Base-by-base conservation (phyloP, 2,888 invertebrate genomes). In the Eristalis intricaria region DNA sequence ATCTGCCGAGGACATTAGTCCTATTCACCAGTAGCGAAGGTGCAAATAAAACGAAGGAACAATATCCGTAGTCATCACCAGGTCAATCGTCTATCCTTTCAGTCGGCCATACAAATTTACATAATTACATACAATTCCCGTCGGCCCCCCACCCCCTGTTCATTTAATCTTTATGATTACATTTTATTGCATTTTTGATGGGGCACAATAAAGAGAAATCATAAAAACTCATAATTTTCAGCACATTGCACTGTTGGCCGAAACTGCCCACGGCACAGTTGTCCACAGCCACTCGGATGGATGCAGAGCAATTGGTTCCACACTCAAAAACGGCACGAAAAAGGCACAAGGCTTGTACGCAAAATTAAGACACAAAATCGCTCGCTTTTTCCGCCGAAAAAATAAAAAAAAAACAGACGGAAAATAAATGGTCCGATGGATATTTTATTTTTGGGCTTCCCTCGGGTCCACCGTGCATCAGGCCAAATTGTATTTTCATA, bases 121-220 rank as follows among this genome's bases (percentile, higher is more conserved):
- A 86, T 82, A 86, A 86, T 86, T 75, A 83, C 86, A 71, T 40
- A 81, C 23, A 58, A 78, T 66, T 61, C 32, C 35, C 13, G 19
- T 29, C 40, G 38, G 61, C 60, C 11, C 23, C 5, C 19, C 11
- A n/a, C 15, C 19, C 60, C 1, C 15, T 11, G 38, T 56, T 38
- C 61, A 13, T 19, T 68, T 71, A 86, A 74, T 82, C 74, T 79
- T 83, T 86, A 74, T 71, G 75, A 80, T 80, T 79, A 60, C 69
- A 64, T 83, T 87, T 87, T 84, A 87, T 76, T 87, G 84, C 84
- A 80, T 61, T 84, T 87, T 80, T 80, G 79, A 86, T 86, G 74
- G 78, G 66, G 83, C 65, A 71, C 75, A 83, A 79, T 86, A 83
- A 38, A 82, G 78, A 32, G 32, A 82, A 78, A 74, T 70, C 82